A percentile compares a stretch with the other conserved stretches of the same genome.
Evolutionary conservation across 2,888 invertebrate genomes (phyloP).

Genomic region (Limulus polyphemus): DNA sequence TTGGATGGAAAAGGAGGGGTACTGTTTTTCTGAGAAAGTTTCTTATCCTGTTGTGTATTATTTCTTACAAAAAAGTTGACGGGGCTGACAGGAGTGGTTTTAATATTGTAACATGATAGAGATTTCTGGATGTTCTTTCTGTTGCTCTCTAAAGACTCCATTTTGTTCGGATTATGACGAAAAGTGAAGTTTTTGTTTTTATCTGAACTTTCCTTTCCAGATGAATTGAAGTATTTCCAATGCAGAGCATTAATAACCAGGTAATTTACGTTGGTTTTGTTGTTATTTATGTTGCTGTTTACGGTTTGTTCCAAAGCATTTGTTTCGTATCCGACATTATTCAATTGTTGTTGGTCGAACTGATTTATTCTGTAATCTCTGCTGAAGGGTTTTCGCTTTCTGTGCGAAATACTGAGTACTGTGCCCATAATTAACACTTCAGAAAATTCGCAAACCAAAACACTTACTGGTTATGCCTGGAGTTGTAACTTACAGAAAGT

Average conservation of each 20-base stretch:
- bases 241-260: conserved; percentile 81
- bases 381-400: conserved; percentile 20
- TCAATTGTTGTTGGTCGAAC: conserved; percentile 64
- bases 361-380: conserved; percentile 9
- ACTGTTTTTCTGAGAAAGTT: not conserved
- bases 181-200: conserved; percentile 23
- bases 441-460: no score
- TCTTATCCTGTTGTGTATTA: not conserved
- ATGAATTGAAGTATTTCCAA: conserved; percentile 86
- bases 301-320: conserved; percentile 29
- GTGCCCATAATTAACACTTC: conserved; percentile 16
- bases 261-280: no score
- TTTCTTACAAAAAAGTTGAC: not conserved
- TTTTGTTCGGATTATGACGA: conserved; percentile 49
- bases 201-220: conserved; percentile 67
- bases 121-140: conserved; percentile 63
- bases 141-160: conserved; percentile 58
- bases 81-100: conserved; percentile 39
- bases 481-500: no score
- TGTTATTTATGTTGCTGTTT: not conserved
- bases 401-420: conserved; percentile 23
- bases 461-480: no score
- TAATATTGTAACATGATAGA: conserved; percentile 42
- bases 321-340: conserved; percentile 53
- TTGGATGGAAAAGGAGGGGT: conserved; percentile 15